A percentile compares a stretch with the other conserved stretches of the same genome.
Conservation (phyloP, 2,888 invertebrate genomes). For the Scaptomyza polygonia region DNA sequence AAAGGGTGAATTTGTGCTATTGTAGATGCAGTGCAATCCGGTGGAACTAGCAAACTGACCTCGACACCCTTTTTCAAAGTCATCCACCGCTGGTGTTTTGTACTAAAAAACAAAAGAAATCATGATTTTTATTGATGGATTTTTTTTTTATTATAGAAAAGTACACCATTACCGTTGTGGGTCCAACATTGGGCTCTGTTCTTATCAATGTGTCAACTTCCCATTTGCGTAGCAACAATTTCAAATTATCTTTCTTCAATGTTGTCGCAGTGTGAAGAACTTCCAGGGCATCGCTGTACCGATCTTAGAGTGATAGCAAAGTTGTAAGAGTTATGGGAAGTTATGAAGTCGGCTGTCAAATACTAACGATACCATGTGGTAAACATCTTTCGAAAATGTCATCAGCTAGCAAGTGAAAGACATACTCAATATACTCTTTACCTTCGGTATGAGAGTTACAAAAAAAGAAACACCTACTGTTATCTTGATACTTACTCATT, state of each 20-base stretch:
- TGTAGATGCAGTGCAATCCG: constrained; percentile 74
- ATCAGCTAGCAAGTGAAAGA: too few species aligned
- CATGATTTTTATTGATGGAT: background rate
- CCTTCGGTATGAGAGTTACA: too few species aligned
- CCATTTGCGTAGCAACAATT: constrained; percentile 56
- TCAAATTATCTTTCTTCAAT: constrained; percentile 48
- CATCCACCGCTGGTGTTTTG: accelerated
- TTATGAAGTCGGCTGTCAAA: too few species aligned
- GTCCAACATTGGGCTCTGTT: constrained; percentile 21
- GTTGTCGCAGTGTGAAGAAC: constrained; percentile 54
- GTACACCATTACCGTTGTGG: constrained; percentile 34
- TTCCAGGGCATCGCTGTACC: constrained; percentile 58
- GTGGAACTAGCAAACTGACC: constrained; percentile 57
- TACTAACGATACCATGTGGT: background rate
- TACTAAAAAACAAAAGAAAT: constrained; percentile 11
- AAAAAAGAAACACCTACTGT: too few species aligned
- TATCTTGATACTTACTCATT: constrained; percentile 67
- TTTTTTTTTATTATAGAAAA: constrained; percentile 1
- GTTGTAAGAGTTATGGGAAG: too few species aligned
- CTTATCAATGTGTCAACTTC: constrained; percentile 67
- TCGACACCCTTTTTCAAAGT: constrained; percentile 73
- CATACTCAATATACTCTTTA: too few species aligned
- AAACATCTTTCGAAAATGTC: too few species aligned
- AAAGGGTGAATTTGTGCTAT: constrained; percentile 73
- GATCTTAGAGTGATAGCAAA: constrained; percentile 35